Conservation (phyloP, 2,113 vertebrate species). For the Vimba vimba region DNA sequence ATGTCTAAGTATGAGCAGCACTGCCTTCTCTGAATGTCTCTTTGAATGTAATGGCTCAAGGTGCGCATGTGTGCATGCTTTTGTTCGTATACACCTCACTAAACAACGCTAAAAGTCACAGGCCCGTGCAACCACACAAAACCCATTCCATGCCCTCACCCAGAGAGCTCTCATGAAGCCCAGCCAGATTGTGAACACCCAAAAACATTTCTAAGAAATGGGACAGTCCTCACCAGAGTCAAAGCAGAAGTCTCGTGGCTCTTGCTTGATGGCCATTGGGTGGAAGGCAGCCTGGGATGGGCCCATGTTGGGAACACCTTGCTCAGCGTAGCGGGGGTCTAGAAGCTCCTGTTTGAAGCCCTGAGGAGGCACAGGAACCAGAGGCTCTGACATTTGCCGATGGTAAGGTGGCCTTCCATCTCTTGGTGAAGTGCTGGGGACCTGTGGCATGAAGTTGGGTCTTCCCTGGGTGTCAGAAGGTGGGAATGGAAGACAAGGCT, state of each 20-base stretch:
- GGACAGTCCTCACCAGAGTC: conserved; percentile 86
- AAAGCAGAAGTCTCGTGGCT: conserved; percentile 93
- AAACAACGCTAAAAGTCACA: conserved; percentile 69
- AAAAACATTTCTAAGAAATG: neutral
- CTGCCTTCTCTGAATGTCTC: neutral
- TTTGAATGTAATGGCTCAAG: conserved; percentile 30
- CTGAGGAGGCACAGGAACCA: conserved; percentile 84
- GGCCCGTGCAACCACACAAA: conserved; percentile 60
- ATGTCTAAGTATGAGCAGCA: neutral
- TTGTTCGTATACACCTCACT: conserved; percentile 48
- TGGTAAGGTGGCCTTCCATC: conserved; percentile 88
- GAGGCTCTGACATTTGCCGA: conserved; percentile 92
- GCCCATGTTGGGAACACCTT: conserved; percentile 79
- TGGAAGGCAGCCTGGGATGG: conserved; percentile 81
- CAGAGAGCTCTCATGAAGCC: conserved; percentile 25
- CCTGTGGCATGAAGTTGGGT: conserved; percentile 81
- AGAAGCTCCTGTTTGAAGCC: conserved; percentile 94
- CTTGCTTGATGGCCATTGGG: conserved; percentile 93
- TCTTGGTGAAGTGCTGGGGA: conserved; percentile 72
- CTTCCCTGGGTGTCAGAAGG: conserved; percentile 71
- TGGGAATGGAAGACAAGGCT: conserved; percentile 81
- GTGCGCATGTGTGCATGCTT: conserved; percentile 26
- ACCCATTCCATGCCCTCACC: conserved; percentile 64
- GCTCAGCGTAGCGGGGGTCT: conserved; percentile 87
- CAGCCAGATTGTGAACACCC: neutral